Evolutionary conservation across 2,888 invertebrate species (phyloP), one percentile per base, ranked within the genome.

Genomic region (Parnassius apollo): DNA sequence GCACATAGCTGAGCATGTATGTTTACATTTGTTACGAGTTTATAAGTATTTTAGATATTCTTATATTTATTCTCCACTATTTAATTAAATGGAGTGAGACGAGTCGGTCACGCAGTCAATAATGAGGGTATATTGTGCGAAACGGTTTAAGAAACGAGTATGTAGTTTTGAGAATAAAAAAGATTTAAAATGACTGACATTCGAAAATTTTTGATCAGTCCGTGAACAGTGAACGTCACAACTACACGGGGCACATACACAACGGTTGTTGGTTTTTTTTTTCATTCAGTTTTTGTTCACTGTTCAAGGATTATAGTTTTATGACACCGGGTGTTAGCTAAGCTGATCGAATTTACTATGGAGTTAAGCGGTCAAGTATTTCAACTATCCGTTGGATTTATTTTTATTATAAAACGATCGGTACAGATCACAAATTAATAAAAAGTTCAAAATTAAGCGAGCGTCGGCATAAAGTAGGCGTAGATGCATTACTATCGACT

Each of bases 31-130:
- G 91, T 91, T 91, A 91, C 91, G 78, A 91, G 91, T 91, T 91
- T 90, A 91, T 90, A 89, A 92, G 93, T 94, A 94, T 94, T 94
- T 94, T 94, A 94, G 94, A 93, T 94, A 94, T 93, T 94, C 93
- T 93, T 93, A 93, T 91, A 91, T 94, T 93, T 93, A 93, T 93
- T 92, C 93, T 93, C 93, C 88, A 88, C 84, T 88, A 82, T 86
- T 86, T 84, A 84, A 85, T 85, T 83, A 71, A 83, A 86, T 76
- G 83, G 78, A 78, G 82, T 79, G 78, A 77, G 77, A 78, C 73
- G 74, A 75, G 79, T 81, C 81, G 80, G 74, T 73, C 74, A 69
- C 68, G 68, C 72, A 74, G 74, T 75, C 73, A 72, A 72, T 73
- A 70, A 74, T 73, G 73, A 68, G 67, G 70, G 68, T 73, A 70